Evolutionary conservation across 2,113 vertebrate genomes (phyloP), one percentile per base, ranked within the genome.

Genomic region (Bombycilla garrulus): DNA sequence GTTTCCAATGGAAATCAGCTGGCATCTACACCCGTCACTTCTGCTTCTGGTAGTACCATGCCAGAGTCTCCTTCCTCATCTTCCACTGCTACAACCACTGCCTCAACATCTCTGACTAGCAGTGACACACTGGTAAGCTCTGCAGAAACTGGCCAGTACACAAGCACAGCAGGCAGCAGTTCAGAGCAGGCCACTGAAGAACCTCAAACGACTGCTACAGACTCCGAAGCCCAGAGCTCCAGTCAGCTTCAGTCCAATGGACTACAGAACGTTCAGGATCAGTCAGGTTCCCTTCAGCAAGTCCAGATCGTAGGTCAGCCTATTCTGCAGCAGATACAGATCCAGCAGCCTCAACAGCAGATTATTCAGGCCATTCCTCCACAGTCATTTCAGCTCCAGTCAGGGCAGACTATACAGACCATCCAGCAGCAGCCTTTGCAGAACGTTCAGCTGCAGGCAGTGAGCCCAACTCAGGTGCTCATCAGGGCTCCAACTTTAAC

Each of bases 401-500:
- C 99, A 97, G 99, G 98, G 60, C 98, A 98, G 96, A 98, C 98
- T 45, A 97, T 98, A 95, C 98, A 98, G 96, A 97, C 99, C 93
- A 98, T 99, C 81, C 99, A 99, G 97, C 98, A 99, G 87, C 99
- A 99, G 88, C 97, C 98, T 90, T 94, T 98, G 95, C 98, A 99
- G 95, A 98, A 98, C 2, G 98, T 99, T 94, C 98, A 99, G 76
- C 97, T 99, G 62, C 98, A 99, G 97, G 99, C 99, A 88, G 98
- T 99, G 92, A 99, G 99, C 97, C 99, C 98, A 67, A 98, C 99
- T 91, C 99, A 99, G 98, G 98, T 99, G 95, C 99, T 99, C 91
- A 99, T 99, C 95, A 98, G 99, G 89, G 99, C 99, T 95, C 99
- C 99, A 24, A 99, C 99, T 81, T 97, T 99, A 95, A 99, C 99